Conservation (phyloP, 2,797 vertebrate genomes). For the Pterois miles region DNA sequence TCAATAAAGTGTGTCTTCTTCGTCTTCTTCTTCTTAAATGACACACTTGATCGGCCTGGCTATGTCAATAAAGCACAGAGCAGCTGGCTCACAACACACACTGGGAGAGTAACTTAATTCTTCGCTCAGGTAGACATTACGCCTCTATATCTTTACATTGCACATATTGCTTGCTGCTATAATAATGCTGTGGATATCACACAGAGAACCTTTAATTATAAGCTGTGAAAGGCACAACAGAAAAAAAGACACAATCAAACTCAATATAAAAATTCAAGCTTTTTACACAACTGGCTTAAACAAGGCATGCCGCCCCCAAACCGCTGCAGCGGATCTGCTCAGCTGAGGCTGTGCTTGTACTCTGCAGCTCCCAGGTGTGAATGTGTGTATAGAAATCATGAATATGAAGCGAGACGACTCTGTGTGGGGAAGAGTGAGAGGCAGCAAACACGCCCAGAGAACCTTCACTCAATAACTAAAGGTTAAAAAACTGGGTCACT, state of each 20-base stretch:
- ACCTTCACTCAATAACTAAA: slow-evolving; percentile 42
- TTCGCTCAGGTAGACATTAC: too few relatives aligned
- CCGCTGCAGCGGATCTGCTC: slow-evolving; percentile 4
- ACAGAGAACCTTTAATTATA: not conserved
- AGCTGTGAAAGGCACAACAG: not conserved
- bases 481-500: slow-evolving; percentile 69
- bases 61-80: too few relatives aligned
- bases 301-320: not conserved
- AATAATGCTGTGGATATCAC: not conserved
- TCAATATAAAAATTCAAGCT: not conserved
- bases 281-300: slow-evolving; percentile 1
- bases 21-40: too few relatives aligned
- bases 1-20: too few relatives aligned
- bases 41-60: too few relatives aligned
- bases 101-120: too few relatives aligned
- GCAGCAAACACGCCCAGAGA: slow-evolving; percentile 11
- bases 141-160: too few relatives aligned
- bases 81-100: too few relatives aligned
- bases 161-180: too few relatives aligned
- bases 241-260: not conserved
- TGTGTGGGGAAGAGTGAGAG: not conserved
- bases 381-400: slow-evolving; percentile 47
- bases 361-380: slow-evolving; percentile 58
- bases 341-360: slow-evolving; percentile 9
- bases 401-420: slow-evolving; percentile 53